Percentiles rank a stretch among this genome's conserved stretches.
Conservation (phyloP, 35 echinoderm and acorn worm genomes). For the Chiridota heheva region DNA sequence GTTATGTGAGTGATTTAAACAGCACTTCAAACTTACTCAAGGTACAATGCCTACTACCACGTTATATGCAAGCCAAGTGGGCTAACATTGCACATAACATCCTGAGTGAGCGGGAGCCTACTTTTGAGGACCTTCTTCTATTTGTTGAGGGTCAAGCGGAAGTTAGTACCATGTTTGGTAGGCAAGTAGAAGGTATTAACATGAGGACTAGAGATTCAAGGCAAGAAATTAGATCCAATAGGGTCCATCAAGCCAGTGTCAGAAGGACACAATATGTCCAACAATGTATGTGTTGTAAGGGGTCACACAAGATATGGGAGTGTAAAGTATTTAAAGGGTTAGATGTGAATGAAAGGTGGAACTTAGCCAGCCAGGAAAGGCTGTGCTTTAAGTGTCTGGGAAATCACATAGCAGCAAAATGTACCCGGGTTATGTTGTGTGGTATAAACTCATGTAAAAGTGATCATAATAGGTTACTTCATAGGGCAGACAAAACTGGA, state of each 20-base stretch:
- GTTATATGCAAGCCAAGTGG: slow-evolving; percentile 23
- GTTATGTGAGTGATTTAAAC: slow-evolving; percentile 23
- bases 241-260: too few species aligned
- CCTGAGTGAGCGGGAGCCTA: slow-evolving; percentile 7
- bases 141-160: slow-evolving; percentile 25
- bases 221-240: too few species aligned
- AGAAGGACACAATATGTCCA: too few species aligned
- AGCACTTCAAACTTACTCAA: slow-evolving; percentile 4
- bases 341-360: neutral
- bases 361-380: neutral
- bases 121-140: slow-evolving; percentile 17
- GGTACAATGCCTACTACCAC: slow-evolving; percentile 2
- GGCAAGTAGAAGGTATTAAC: slow-evolving; percentile 10
- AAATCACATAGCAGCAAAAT: neutral
- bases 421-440: neutral
- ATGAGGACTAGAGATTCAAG: too few species aligned
- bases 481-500: neutral
- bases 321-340: neutral
- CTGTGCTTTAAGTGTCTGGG: slow-evolving; percentile 4
- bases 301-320: neutral
- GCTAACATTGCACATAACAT: slow-evolving; percentile 7
- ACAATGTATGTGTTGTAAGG: slow-evolving; percentile 1
- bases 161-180: slow-evolving; percentile 12
- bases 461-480: slow-evolving; percentile 17
- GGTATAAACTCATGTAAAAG: neutral